These are phyloP conservation scores for Corythornis madagascariensis DNA, from an alignment of 2,113 vertebrate genomes.

Conservation along the genomic window DNA sequence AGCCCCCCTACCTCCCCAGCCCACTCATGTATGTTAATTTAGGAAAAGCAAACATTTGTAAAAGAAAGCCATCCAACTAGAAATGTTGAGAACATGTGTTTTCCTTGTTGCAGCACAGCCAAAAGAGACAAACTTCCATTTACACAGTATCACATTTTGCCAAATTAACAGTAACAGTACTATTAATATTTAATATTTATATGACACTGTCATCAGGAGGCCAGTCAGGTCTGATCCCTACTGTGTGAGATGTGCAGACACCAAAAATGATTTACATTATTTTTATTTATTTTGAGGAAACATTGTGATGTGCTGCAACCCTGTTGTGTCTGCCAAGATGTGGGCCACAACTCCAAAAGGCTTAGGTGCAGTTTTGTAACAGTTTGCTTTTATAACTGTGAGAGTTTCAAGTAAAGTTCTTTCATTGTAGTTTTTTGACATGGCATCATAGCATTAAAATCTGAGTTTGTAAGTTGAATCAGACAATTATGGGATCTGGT, in stretches of 20 bases:
- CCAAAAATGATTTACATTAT: neutral
- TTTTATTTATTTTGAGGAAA: neutral
- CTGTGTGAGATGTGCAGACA: neutral
- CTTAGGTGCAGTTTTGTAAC: neutral
- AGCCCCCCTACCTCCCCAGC: neutral
- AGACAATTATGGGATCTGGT: neutral
- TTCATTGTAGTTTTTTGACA: neutral
- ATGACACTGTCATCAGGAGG: neutral
- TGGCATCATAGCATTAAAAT: neutral
- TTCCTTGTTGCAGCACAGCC: conserved; percentile 16
- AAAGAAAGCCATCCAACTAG: conserved; percentile 15
- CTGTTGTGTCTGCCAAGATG: neutral
- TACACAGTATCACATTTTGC: conserved; percentile 21
- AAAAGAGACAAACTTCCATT: conserved; percentile 37
- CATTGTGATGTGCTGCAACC: neutral
- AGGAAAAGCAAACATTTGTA: conserved; percentile 45
- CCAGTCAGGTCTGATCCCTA: neutral
- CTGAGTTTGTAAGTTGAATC: neutral
- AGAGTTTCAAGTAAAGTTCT: neutral
- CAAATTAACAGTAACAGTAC: conserved; percentile 38
- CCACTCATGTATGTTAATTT: neutral
- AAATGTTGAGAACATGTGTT: conserved; percentile 44
- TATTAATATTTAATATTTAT: conserved; percentile 55
- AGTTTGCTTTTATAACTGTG: neutral
- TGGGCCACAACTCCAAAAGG: neutral